A percentile compares a stretch with the other conserved stretches of the same genome.
Evolutionary conservation across 2,113 vertebrate genomes (phyloP).

Genomic region (Butastur rufipennis): DNA sequence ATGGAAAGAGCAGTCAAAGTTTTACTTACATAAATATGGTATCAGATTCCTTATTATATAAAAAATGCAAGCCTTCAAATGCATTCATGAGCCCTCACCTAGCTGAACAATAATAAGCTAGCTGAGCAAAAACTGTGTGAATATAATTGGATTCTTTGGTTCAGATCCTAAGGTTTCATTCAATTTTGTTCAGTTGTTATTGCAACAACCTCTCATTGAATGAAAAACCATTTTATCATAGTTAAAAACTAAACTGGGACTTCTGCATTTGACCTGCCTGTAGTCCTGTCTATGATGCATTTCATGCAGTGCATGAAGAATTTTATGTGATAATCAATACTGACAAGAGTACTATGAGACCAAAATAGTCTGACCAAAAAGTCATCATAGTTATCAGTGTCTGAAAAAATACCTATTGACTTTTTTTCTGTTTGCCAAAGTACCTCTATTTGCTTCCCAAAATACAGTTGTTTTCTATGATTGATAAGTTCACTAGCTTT

Average conservation of each 20-base stretch:
- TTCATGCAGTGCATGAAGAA: background rate
- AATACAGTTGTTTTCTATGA: slow-evolving; percentile 64
- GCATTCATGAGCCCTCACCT: background rate
- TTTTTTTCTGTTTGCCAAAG: slow-evolving; percentile 45
- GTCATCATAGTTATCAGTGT: slow-evolving; percentile 43
- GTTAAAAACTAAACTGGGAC: background rate
- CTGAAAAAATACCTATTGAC: slow-evolving; percentile 40
- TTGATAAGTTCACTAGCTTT: slow-evolving; percentile 75
- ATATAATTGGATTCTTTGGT: slow-evolving; percentile 45
- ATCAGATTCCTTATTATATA: background rate
- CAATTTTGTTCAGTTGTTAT: background rate
- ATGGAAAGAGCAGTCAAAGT: background rate
- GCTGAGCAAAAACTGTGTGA: background rate
- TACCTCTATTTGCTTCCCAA: slow-evolving; percentile 54
- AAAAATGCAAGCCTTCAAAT: background rate
- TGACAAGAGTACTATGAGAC: background rate
- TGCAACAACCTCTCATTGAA: background rate
- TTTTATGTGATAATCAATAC: slow-evolving; percentile 26
- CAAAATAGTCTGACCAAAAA: background rate
- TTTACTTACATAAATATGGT: background rate
- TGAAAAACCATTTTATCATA: background rate
- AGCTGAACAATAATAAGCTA: background rate
- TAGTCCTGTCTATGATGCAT: background rate
- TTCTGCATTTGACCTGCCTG: background rate
- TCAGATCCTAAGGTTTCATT: background rate